These are phyloP conservation scores for Clarias magur DNA, from an alignment of 2,113 vertebrate species.

Conservation along the genomic window DNA sequence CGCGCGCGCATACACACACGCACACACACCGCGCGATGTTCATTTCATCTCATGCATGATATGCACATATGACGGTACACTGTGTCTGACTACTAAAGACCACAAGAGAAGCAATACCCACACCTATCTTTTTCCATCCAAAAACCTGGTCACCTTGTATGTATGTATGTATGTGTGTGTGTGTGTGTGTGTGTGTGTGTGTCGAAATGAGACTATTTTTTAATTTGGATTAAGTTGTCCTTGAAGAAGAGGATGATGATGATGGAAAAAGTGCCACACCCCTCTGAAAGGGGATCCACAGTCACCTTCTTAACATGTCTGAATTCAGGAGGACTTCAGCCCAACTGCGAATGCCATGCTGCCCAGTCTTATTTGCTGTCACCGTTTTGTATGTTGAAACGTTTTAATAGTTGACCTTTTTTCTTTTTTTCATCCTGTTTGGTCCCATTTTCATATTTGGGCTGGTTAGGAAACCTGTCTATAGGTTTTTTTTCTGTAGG, in stretches of 20 bases:
- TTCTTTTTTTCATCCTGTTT: not conserved
- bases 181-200: no score
- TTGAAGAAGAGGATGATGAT: not conserved
- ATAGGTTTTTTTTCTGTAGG: not conserved
- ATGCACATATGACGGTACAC: not conserved
- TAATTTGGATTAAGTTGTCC: not conserved
- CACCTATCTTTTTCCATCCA: no score
- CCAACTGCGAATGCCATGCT: no score
- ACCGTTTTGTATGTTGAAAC: not conserved
- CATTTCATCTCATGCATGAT: not conserved
- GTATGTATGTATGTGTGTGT: no score
- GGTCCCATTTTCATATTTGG: not conserved
- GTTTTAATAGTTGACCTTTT: not conserved
- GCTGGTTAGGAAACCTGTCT: not conserved
- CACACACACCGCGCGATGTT: not conserved
- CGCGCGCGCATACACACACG: not conserved
- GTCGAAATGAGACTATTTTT: not conserved
- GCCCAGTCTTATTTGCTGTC: not conserved
- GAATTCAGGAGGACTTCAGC: not conserved
- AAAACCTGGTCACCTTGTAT: not conserved
- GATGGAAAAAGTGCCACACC: slow-evolving; percentile 30
- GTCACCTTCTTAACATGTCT: slow-evolving; percentile 1
- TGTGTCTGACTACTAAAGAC: not conserved
- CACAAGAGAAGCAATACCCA: no score
- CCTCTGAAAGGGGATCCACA: slow-evolving; percentile 29